Conservation (phyloP, 35 echinoderm and acorn worm genomes). For the Ophioderma brevispina region DNA sequence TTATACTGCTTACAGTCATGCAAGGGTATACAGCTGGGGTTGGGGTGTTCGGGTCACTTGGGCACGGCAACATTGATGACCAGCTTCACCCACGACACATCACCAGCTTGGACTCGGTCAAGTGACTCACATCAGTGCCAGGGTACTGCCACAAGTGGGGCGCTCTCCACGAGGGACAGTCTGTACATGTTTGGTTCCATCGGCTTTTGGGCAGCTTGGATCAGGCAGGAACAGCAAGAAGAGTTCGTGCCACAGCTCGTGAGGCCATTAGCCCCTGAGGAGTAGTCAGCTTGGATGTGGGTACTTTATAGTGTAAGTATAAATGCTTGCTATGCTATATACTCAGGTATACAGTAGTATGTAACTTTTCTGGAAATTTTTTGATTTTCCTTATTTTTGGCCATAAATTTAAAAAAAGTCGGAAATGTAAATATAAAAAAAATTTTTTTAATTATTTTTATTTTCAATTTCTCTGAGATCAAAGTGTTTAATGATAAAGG, state of each 20-base stretch:
- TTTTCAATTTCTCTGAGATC: too few relatives aligned
- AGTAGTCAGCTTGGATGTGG: constrained; percentile 64
- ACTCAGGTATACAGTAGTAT: too few relatives aligned
- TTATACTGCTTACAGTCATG: too few relatives aligned
- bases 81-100: constrained; percentile 63
- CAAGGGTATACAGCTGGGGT: constrained; percentile 93
- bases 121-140: constrained; percentile 61
- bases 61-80: constrained; percentile 74
- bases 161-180: constrained; percentile 63
- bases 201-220: constrained; percentile 90
- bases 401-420: too few relatives aligned
- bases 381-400: too few relatives aligned
- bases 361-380: too few relatives aligned
- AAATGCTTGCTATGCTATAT: too few relatives aligned
- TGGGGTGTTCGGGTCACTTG: constrained; percentile 94
- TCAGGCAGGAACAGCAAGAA: constrained; percentile 42
- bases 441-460: too few relatives aligned
- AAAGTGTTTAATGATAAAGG: too few relatives aligned
- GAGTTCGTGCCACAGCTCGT: constrained; percentile 53
- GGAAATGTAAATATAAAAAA: too few relatives aligned
- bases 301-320: constrained; percentile 79
- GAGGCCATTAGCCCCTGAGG: constrained; percentile 20
- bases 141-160: constrained; percentile 87
- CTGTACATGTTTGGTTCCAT: constrained; percentile 87
- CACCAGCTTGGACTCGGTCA: constrained; percentile 25